Evolutionary conservation across 2,888 invertebrate genomes (phyloP).

Genomic region (Diarsia rubi): DNA sequence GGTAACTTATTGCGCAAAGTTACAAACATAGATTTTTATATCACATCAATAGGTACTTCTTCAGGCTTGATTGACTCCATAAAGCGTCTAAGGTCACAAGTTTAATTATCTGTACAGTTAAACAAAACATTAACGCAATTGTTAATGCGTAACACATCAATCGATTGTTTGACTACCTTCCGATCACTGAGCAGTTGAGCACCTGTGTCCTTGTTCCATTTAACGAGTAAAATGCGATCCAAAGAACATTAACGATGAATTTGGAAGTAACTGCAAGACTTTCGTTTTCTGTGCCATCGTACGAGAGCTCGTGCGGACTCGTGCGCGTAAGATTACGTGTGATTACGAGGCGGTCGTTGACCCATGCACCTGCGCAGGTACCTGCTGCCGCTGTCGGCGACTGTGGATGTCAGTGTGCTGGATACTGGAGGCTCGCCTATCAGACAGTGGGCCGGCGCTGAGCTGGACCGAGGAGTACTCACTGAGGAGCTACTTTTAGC

Average conservation of each 20-base stretch:
- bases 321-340: conserved; percentile 86
- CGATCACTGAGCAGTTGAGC: conserved; percentile 32
- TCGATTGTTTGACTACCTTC: conserved; percentile 57
- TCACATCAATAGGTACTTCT: conserved; percentile 15
- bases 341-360: conserved; percentile 82
- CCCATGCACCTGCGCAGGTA: conserved; percentile 79
- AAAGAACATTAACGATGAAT: conserved; percentile 39
- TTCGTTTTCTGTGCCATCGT: conserved; percentile 85
- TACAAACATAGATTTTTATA: conserved; percentile 10
- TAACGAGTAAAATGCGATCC: conserved; percentile 55
- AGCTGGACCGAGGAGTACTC: conserved; percentile 94
- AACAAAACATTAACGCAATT: conserved; percentile 53
- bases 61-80: conserved; percentile 49
- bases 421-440: conserved; percentile 93
- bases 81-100: conserved; percentile 27
- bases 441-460: conserved; percentile 94
- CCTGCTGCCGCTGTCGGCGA: conserved; percentile 82
- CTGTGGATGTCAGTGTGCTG: conserved; percentile 83
- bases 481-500: conserved; percentile 94
- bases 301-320: conserved; percentile 80
- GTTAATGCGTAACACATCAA: conserved; percentile 59
- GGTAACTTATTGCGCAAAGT: background rate
- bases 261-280: conserved; percentile 70
- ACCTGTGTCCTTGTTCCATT: conserved; percentile 63
- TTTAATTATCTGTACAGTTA: conserved; percentile 45